Percentiles rank a stretch among this genome's conserved stretches.
Evolutionary conservation across 2,797 vertebrate species (phyloP).

Genomic region (Astyanax mexicanus): DNA sequence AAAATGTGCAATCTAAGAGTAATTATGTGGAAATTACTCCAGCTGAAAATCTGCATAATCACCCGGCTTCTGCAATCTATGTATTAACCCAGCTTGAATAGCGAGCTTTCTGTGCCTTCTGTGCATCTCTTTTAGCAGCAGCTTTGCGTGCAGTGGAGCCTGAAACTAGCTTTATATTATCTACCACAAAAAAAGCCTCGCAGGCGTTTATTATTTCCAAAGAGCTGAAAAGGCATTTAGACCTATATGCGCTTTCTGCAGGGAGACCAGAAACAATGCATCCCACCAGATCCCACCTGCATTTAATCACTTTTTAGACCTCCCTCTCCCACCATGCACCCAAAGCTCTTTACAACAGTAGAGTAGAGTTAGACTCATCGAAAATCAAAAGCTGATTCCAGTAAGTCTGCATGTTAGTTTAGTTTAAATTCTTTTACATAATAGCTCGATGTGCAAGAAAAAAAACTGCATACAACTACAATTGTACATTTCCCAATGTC

Average conservation of each 20-base stretch:
- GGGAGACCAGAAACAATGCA: slow-evolving; percentile 16
- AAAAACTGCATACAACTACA: background rate
- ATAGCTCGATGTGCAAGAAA: background rate
- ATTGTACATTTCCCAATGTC: background rate
- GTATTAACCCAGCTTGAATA: slow-evolving; percentile 54
- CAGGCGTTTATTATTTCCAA: slow-evolving; percentile 51
- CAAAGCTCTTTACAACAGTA: background rate
- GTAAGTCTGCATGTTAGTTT: background rate
- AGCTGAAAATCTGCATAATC: slow-evolving; percentile 61
- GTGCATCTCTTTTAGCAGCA: slow-evolving; percentile 41
- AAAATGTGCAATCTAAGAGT: slow-evolving; percentile 63
- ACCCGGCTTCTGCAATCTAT: slow-evolving; percentile 54
- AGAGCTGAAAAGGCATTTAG: slow-evolving; percentile 49
- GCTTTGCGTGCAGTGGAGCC: slow-evolving; percentile 57
- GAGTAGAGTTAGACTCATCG: slow-evolving; percentile 2
- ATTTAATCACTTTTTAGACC: background rate
- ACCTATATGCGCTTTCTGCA: slow-evolving; percentile 12
- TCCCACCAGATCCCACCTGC: background rate
- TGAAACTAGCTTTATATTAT: slow-evolving; percentile 62
- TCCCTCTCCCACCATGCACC: background rate
- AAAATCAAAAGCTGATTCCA: slow-evolving; percentile 4
- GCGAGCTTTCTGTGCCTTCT: slow-evolving; percentile 19
- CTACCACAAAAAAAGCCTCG: slow-evolving; percentile 45
- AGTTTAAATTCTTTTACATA: background rate
- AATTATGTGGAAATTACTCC: slow-evolving; percentile 61